phyloP scores from a whole-genome alignment of 2,113 vertebrate genomes.

The Heloderma charlesbogerti region DNA sequence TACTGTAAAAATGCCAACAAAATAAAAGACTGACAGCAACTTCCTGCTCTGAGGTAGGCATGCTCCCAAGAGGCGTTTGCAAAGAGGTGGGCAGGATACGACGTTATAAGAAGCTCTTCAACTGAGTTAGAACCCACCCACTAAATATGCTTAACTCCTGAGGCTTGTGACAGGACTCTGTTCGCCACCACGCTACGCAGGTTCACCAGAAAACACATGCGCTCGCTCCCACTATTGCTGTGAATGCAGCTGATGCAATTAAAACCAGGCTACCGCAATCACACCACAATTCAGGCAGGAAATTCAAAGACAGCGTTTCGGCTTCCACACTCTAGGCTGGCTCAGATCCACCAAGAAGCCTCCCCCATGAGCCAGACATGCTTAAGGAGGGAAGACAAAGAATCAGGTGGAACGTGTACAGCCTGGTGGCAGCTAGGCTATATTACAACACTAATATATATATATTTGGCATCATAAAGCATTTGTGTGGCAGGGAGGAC shows the following conservation, averaged over 20 bases:
- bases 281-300: neutral
- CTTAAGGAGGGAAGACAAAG: neutral
- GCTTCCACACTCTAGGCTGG: neutral
- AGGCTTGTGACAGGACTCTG: accelerated
- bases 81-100: neutral
- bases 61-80: neutral
- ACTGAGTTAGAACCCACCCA: neutral
- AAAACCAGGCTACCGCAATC: neutral
- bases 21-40: neutral
- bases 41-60: neutral
- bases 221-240: neutral
- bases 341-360: neutral
- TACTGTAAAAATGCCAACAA: neutral
- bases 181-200: neutral
- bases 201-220: accelerated
- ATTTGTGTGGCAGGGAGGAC: too few species aligned
- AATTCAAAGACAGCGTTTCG: neutral
- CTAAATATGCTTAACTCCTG: neutral
- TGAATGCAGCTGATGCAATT: neutral
- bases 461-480: neutral
- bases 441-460: neutral
- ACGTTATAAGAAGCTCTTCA: accelerated
- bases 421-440: neutral
- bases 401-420: neutral
- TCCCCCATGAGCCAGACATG: neutral